Conservation (phyloP, 92 coral and sea anemone species). For the Zoanthus gigantus region DNA sequence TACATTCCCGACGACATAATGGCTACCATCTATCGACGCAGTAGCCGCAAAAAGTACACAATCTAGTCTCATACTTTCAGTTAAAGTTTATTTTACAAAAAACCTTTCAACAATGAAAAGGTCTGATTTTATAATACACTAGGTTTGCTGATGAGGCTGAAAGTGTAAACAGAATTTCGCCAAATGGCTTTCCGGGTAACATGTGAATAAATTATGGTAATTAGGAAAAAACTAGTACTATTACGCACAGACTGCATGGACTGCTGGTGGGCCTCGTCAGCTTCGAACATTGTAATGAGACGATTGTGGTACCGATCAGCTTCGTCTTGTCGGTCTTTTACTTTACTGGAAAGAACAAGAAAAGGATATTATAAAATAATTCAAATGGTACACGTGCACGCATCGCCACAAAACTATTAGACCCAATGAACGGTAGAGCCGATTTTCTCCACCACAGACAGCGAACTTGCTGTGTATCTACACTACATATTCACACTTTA, state of each 20-base stretch:
- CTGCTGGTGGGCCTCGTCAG: conserved; percentile 65
- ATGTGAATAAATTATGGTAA: not conserved
- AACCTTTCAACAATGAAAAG: too few relatives aligned
- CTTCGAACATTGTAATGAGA: conserved; percentile 51
- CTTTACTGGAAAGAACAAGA: conserved; percentile 49
- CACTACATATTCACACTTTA: not conserved
- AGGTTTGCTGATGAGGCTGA: too few relatives aligned
- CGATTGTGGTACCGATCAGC: conserved; percentile 44
- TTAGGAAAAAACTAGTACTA: not conserved
- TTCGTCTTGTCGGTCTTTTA: conserved; percentile 47
- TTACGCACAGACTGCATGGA: conserved; percentile 65
- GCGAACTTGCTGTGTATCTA: not conserved
- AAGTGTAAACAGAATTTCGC: too few relatives aligned
- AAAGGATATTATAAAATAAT: not conserved
- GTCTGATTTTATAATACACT: too few relatives aligned
- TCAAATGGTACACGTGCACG: not conserved
- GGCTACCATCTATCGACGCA: too few relatives aligned
- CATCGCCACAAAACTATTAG: not conserved
- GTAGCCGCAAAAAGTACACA: too few relatives aligned
- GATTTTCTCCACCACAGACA: not conserved
- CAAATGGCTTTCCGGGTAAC: too few relatives aligned
- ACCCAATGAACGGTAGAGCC: not conserved
- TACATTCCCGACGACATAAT: too few relatives aligned
- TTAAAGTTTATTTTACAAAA: too few relatives aligned
- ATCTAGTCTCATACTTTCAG: too few relatives aligned